Evolutionary conservation across 1,140 invertebrate species (phyloP).

Genomic region (Arctopsyche grandis): DNA sequence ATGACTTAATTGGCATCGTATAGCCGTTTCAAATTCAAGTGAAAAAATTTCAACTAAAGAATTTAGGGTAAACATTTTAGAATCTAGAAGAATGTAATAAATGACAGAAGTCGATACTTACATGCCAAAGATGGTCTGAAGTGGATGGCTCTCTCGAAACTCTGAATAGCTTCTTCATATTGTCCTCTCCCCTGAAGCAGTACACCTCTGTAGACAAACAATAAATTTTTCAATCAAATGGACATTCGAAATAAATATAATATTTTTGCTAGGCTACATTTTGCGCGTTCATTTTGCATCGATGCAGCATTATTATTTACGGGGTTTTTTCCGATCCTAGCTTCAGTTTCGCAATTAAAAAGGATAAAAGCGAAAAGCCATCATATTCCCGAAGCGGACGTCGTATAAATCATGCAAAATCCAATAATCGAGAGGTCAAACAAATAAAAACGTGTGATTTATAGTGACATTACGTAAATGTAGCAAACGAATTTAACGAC

Average conservation of each 20-base stretch:
- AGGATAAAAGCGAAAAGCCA: conserved; percentile 22
- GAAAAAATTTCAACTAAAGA: no score
- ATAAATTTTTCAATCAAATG: not conserved
- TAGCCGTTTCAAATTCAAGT: no score
- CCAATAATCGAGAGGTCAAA: conserved; percentile 50
- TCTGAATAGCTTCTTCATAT: conserved; percentile 89
- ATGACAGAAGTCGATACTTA: conserved; percentile 70
- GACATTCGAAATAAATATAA: not conserved
- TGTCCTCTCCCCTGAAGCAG: conserved; percentile 90
- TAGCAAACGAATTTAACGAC: conserved; percentile 20
- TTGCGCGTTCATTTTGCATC: no score
- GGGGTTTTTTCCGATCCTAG: not conserved
- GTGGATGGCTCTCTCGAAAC: conserved; percentile 92
- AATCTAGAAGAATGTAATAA: conserved; percentile 15
- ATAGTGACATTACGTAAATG: conserved; percentile 27
- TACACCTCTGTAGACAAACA: conserved; percentile 83
- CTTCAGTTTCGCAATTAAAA: conserved; percentile 21
- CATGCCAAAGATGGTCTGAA: conserved; percentile 93
- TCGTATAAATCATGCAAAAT: conserved; percentile 45
- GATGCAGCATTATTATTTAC: conserved; percentile 2
- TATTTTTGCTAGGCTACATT: no score
- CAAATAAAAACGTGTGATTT: conserved; percentile 44
- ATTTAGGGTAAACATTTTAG: no score
- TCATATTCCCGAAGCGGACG: conserved; percentile 29
- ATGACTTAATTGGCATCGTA: no score